Conservation (phyloP, 1,140 invertebrate species). For the Bombus waltoni region DNA sequence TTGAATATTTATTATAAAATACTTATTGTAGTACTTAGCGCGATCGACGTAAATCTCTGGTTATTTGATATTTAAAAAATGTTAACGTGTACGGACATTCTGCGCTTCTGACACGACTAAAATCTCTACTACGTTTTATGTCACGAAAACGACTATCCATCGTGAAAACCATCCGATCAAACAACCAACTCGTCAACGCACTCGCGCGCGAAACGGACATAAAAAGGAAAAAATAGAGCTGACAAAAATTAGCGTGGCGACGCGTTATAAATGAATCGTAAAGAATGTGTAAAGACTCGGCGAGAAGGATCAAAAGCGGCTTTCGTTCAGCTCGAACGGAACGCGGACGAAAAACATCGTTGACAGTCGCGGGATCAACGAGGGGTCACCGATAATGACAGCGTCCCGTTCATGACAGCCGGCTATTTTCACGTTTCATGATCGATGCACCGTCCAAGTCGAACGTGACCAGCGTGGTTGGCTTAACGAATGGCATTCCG, state of each 20-base stretch:
- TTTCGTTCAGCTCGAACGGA: not conserved
- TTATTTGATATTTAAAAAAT: no score
- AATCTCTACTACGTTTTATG: no score
- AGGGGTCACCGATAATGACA: slow-evolving; percentile 27
- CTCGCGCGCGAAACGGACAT: not conserved
- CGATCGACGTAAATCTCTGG: no score
- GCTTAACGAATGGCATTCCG: slow-evolving; percentile 33
- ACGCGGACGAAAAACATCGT: not conserved
- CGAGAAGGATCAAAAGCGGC: not conserved
- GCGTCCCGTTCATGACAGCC: slow-evolving; percentile 14
- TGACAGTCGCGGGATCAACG: slow-evolving; percentile 35
- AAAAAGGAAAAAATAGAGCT: not conserved
- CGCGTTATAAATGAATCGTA: slow-evolving; percentile 19
- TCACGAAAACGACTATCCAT: no score
- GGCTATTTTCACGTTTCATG: slow-evolving; percentile 28
- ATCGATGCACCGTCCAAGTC: slow-evolving; percentile 23
- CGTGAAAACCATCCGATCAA: no score
- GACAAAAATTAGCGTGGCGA: not conserved
- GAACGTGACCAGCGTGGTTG: slow-evolving; percentile 28
- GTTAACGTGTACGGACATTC: no score
- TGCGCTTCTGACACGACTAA: no score
- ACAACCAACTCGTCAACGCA: no score
- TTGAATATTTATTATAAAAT: no score
- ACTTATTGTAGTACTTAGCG: no score
- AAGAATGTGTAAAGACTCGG: not conserved